Percentiles rank a stretch among this genome's conserved stretches.
These are phyloP conservation scores for Vicugna pacos DNA, from an alignment of 2,113 vertebrate genomes.

Conservation along the genomic window DNA sequence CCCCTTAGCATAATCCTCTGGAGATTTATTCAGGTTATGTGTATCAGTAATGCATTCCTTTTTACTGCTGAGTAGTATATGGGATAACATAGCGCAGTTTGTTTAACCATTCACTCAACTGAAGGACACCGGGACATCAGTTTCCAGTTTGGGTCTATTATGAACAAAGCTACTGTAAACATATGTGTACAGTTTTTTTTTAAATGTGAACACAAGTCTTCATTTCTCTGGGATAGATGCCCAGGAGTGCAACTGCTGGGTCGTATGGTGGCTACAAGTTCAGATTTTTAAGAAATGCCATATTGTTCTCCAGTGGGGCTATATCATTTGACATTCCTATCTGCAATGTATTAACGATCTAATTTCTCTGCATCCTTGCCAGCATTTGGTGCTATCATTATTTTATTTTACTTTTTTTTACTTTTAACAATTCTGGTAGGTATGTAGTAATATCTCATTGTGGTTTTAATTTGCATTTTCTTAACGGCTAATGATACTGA, in stretches of 20 bases:
- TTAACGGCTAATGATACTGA: not conserved
- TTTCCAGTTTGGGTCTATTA: not conserved
- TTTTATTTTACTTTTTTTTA: not conserved
- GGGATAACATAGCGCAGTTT: not conserved
- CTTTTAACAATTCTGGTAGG: not conserved
- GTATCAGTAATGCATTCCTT: not conserved
- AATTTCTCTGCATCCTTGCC: not conserved
- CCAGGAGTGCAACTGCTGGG: not conserved
- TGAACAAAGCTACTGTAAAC: not conserved
- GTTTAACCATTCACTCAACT: not conserved
- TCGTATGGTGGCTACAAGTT: not conserved
- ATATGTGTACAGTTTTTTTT: not conserved
- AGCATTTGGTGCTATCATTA: not conserved
- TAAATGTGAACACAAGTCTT: not conserved
- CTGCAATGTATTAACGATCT: not conserved
- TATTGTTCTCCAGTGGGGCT: not conserved
- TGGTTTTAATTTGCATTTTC: constrained; percentile 17
- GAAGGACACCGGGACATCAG: not conserved
- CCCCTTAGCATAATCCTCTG: not conserved
- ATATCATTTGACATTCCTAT: not conserved
- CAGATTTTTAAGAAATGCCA: not conserved
- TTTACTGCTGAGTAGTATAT: not conserved
- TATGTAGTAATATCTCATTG: not conserved
- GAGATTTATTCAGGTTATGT: not conserved
- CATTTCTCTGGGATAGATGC: not conserved